Percentiles rank a stretch among this genome's conserved stretches.
Conservation (phyloP, 2,113 vertebrate species). For the Cryptoleucopteryx plumbea region DNA sequence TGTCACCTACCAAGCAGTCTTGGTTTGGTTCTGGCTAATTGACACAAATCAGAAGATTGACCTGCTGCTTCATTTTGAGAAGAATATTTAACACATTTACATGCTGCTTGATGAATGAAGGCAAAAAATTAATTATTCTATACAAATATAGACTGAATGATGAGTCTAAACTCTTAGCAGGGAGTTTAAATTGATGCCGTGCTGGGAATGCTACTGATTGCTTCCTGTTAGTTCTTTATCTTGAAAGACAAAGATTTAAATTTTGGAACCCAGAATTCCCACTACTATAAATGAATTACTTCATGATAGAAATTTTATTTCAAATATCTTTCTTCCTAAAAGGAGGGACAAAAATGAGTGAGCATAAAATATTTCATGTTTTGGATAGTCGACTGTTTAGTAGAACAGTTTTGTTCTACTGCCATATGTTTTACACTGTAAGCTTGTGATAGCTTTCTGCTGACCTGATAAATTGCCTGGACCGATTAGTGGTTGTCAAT, state of each 20-base stretch:
- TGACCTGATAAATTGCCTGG: neutral
- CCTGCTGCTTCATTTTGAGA: neutral
- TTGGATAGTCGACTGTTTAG: neutral
- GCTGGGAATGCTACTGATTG: neutral
- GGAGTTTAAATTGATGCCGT: neutral
- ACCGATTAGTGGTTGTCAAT: neutral
- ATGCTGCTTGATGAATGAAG: neutral
- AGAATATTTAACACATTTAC: neutral
- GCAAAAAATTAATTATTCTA: neutral
- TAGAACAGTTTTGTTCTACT: neutral
- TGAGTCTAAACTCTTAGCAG: neutral
- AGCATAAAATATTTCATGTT: neutral
- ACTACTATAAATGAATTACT: neutral
- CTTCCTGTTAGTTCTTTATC: neutral
- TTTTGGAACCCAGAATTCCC: neutral
- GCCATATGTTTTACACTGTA: neutral
- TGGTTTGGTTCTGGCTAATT: neutral
- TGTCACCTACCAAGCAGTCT: neutral
- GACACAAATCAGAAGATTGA: neutral
- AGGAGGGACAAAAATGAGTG: neutral
- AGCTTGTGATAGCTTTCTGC: neutral
- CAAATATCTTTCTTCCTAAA: slow-evolving; percentile 5
- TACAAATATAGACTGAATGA: neutral
- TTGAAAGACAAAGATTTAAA: neutral
- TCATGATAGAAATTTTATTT: slow-evolving; percentile 19